Conservation (phyloP, 1,140 invertebrate genomes). For the Tetranychus urticae region DNA sequence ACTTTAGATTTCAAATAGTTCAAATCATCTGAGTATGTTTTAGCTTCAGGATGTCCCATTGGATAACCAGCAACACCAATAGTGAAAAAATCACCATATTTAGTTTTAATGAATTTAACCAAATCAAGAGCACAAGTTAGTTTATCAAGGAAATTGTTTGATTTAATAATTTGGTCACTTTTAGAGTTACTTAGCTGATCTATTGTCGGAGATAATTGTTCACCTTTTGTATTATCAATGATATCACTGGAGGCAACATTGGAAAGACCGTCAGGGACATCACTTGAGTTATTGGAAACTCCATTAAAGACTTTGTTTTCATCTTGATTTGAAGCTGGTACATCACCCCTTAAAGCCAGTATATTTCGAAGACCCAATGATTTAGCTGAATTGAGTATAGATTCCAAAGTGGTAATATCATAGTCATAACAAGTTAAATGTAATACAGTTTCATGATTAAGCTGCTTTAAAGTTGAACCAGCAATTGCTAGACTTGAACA, state of each 20-base stretch:
- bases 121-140: conserved; percentile 28
- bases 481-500: conserved; percentile 35
- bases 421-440: conserved; percentile 32
- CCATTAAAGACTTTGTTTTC: neutral
- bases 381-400: conserved; percentile 27
- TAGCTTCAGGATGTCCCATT: conserved; percentile 37
- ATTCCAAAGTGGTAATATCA: conserved; percentile 23
- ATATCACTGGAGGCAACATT: neutral
- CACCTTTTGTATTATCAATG: neutral
- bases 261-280: too few relatives aligned
- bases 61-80: conserved; percentile 48
- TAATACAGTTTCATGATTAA: conserved; percentile 34
- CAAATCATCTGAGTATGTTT: conserved; percentile 35
- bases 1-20: conserved; percentile 41
- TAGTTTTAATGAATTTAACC: conserved; percentile 32
- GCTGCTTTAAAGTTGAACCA: conserved; percentile 30
- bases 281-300: too few relatives aligned
- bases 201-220: neutral
- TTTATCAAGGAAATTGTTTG: conserved; percentile 16
- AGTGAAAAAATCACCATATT: conserved; percentile 36
- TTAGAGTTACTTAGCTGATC: too few relatives aligned
- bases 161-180: neutral
- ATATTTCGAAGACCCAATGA: conserved; percentile 32
- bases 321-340: neutral
- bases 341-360: conserved; percentile 32